Conservation (phyloP, 1,140 invertebrate genomes). For the Achatina immaculata region DNA sequence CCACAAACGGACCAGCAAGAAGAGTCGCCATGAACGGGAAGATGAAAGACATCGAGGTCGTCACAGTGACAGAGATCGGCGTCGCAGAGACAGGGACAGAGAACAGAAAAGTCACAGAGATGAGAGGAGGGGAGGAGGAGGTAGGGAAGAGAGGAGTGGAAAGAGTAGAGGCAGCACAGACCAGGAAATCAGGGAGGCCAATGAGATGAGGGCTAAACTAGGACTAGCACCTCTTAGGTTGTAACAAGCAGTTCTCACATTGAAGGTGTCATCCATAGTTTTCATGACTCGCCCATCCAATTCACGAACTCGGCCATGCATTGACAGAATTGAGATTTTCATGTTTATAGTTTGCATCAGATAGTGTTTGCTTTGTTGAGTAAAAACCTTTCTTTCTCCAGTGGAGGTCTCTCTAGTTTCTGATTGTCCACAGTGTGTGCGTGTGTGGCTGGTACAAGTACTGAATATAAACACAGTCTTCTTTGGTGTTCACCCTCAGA, state of each 20-base stretch:
- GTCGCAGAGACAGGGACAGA: slow-evolving; percentile 42
- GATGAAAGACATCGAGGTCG: slow-evolving; percentile 41
- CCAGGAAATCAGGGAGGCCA: slow-evolving; percentile 73
- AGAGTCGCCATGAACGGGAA: slow-evolving; percentile 43
- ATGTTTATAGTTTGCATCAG: no score
- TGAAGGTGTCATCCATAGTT: no score
- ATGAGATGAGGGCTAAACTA: slow-evolving; percentile 74
- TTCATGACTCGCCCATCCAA: no score
- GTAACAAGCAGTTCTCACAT: not conserved
- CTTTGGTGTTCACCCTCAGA: no score
- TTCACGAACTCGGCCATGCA: no score
- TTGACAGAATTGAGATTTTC: no score
- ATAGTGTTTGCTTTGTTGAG: no score
- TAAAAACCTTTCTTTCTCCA: no score
- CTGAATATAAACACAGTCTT: no score
- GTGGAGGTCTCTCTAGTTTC: no score
- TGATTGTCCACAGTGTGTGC: no score
- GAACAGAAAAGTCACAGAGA: slow-evolving; percentile 47
- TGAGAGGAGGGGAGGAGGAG: slow-evolving; percentile 46
- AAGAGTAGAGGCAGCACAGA: slow-evolving; percentile 50
- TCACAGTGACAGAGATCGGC: slow-evolving; percentile 41
- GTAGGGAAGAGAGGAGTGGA: slow-evolving; percentile 23
- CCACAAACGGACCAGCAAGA: slow-evolving; percentile 27
- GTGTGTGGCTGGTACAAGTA: no score
- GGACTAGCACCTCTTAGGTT: slow-evolving; percentile 73